Conservation (phyloP, 2,888 invertebrate genomes). For the Elysia crispata region DNA sequence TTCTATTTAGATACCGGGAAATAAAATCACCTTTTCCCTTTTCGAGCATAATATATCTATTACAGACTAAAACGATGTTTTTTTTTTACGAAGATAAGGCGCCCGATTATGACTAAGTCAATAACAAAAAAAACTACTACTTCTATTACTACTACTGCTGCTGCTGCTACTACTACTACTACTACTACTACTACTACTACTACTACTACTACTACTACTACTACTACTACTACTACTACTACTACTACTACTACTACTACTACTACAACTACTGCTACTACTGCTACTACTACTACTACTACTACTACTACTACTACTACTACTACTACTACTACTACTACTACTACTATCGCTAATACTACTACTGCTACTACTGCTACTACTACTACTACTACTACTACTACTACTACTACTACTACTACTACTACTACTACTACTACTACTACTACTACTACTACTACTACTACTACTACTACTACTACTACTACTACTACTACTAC, state of each 20-base stretch:
- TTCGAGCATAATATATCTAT: no score
- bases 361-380: slow-evolving; percentile 13
- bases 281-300: slow-evolving; percentile 33
- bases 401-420: slow-evolving; percentile 29
- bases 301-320: slow-evolving; percentile 31
- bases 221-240: background rate
- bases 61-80: no score
- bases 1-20: no score
- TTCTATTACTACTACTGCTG: no score
- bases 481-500: slow-evolving; percentile 24
- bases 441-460: slow-evolving; percentile 35
- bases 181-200: no score
- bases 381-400: slow-evolving; percentile 11
- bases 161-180: no score
- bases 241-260: slow-evolving; percentile 39
- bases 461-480: slow-evolving; percentile 30
- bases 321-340: slow-evolving; percentile 17
- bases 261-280: slow-evolving; percentile 39
- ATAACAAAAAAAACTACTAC: no score
- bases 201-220: no score
- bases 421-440: slow-evolving; percentile 22
- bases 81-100: no score
- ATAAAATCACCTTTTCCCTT: no score
- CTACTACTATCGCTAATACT: no score
- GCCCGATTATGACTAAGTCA: no score